A percentile compares a stretch with the other conserved stretches of the same genome.
These are phyloP conservation scores for Gnatocerus cornutus DNA, from an alignment of 2,888 invertebrate species.

Conservation along the genomic window DNA sequence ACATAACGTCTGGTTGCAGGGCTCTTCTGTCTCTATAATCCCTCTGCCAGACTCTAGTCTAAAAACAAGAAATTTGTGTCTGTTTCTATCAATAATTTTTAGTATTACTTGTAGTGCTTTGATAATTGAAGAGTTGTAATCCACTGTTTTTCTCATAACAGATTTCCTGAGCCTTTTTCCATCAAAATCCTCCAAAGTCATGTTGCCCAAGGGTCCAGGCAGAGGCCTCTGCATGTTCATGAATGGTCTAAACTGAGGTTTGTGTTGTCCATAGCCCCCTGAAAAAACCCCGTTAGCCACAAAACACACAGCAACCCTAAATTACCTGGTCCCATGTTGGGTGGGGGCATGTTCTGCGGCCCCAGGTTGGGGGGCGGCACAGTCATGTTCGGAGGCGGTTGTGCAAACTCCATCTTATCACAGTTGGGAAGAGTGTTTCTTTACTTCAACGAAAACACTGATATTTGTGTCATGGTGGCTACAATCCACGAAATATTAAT, in stretches of 20 bases:
- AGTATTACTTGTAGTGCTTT: slow-evolving; percentile 87
- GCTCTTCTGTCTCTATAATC: slow-evolving; percentile 92
- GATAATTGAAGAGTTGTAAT: slow-evolving; percentile 96
- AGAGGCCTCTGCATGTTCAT: slow-evolving; percentile 68
- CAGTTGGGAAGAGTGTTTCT: not conserved
- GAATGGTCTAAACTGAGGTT: slow-evolving; percentile 69
- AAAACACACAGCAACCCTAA: not conserved
- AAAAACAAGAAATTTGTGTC: slow-evolving; percentile 52
- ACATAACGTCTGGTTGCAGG: slow-evolving; percentile 96
- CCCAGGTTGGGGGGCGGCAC: slow-evolving; percentile 66
- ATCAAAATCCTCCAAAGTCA: slow-evolving; percentile 93
- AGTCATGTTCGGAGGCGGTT: slow-evolving; percentile 71
- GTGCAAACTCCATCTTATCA: slow-evolving; percentile 66
- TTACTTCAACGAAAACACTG: not conserved
- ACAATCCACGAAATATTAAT: slow-evolving; percentile 9
- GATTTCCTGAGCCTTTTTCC: slow-evolving; percentile 96
- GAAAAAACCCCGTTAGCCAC: slow-evolving; percentile 20
- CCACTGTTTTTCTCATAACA: slow-evolving; percentile 97
- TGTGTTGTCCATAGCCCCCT: slow-evolving; percentile 58
- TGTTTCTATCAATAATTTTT: slow-evolving; percentile 9
- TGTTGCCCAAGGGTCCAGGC: slow-evolving; percentile 73
- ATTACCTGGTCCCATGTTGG: slow-evolving; percentile 53
- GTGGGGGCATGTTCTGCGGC: slow-evolving; percentile 69
- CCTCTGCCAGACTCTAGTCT: slow-evolving; percentile 96
- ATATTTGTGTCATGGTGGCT: not conserved